Evolutionary conservation across 2,888 invertebrate genomes (phyloP).

Genomic region (Odontocolon sp.): DNA sequence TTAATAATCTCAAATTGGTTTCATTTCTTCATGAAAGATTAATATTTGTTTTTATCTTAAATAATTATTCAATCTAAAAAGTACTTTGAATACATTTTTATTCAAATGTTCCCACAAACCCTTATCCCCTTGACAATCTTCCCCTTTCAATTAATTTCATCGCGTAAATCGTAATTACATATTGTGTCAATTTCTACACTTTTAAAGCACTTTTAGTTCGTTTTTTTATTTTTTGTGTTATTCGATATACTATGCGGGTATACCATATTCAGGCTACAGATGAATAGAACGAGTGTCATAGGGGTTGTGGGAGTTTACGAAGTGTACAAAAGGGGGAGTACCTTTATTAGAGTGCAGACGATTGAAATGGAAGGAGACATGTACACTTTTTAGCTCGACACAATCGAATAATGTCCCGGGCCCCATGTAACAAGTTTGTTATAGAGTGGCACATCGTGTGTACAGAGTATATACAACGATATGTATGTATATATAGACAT

Average conservation of each 20-base stretch:
- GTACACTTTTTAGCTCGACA: background rate
- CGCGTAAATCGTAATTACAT: background rate
- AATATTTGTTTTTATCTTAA: too few relatives aligned
- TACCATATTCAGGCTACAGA: conserved; percentile 7
- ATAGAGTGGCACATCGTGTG: background rate
- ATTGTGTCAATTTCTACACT: background rate
- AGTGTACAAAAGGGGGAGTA: background rate
- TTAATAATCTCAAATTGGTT: background rate
- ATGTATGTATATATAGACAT: background rate
- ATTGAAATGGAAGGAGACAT: background rate
- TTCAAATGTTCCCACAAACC: too few relatives aligned
- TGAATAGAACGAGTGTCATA: conserved; percentile 10
- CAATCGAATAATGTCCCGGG: background rate
- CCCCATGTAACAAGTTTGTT: background rate
- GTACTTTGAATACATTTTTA: too few relatives aligned
- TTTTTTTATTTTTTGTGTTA: conserved; percentile 2
- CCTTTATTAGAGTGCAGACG: conserved; percentile 23
- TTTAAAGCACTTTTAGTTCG: background rate
- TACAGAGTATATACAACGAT: background rate
- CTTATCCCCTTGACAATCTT: too few relatives aligned
- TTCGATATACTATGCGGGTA: conserved; percentile 24
- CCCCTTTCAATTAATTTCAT: conserved; percentile 18
- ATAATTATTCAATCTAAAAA: too few relatives aligned
- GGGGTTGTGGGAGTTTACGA: conserved; percentile 13
- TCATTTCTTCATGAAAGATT: too few relatives aligned